phyloP scores from a whole-genome alignment of 2,113 vertebrate species.

The Drymodes brunneopygia region DNA sequence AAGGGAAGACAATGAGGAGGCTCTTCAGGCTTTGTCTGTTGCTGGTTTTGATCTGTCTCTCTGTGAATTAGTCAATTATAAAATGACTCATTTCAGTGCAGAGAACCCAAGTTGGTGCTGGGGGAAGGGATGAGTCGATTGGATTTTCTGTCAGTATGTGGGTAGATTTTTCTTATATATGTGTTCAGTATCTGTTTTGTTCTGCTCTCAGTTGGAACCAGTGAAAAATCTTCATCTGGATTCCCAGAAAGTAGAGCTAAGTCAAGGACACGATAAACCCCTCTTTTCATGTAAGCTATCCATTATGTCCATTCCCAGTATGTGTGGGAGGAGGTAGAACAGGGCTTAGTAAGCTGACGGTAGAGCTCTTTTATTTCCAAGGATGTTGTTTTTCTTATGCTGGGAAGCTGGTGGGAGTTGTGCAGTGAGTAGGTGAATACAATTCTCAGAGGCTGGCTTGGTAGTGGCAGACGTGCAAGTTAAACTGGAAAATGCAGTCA shows the following conservation, averaged over 20 bases:
- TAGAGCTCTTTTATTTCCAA: not conserved
- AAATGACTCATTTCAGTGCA: not conserved
- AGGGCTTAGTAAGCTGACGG: not conserved
- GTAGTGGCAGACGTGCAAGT: conserved; percentile 15
- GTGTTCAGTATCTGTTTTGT: not conserved
- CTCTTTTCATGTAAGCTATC: not conserved
- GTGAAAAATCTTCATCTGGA: not conserved
- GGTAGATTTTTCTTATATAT: not conserved
- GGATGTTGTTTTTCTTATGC: not conserved
- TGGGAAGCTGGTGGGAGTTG: not conserved
- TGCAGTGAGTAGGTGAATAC: conserved; percentile 1
- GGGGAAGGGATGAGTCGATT: not conserved
- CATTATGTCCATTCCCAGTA: not conserved
- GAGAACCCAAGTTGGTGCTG: not conserved
- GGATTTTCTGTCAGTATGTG: not conserved
- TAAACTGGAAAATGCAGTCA: conserved; percentile 18
- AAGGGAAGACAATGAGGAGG: not conserved
- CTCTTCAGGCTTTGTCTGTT: not conserved
- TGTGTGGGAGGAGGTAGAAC: not conserved
- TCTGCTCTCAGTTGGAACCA: not conserved
- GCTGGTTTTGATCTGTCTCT: not conserved
- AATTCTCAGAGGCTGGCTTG: not conserved
- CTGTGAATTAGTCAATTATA: not conserved
- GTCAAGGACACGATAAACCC: not conserved
- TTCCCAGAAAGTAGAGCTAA: not conserved